phyloP scores from a whole-genome alignment of 2,888 invertebrate genomes.

The Mayetiola destructor region DNA sequence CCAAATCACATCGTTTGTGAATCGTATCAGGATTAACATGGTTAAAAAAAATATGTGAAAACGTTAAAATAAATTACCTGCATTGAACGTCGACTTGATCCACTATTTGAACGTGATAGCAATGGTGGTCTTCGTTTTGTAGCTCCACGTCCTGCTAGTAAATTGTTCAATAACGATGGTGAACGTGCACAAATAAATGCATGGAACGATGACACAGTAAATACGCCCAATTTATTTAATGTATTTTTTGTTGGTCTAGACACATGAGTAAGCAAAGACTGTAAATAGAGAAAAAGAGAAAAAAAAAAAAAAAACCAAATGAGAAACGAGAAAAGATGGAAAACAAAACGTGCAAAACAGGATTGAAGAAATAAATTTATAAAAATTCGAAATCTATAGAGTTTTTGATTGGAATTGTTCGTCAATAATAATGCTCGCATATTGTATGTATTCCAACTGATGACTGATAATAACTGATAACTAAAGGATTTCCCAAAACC shows the following conservation, averaged over 20 bases:
- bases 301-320: neutral
- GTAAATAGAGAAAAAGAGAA: constrained; percentile 32
- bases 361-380: too few species aligned
- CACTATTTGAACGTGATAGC: constrained; percentile 77
- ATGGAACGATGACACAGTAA: constrained; percentile 95
- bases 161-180: constrained; percentile 80
- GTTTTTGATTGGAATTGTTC: too few species aligned
- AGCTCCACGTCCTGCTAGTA: constrained; percentile 78
- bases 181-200: constrained; percentile 94
- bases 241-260: constrained; percentile 90
- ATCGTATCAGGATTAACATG: too few species aligned
- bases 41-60: too few species aligned
- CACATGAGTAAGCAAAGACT: constrained; percentile 90
- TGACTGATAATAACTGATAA: too few species aligned
- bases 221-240: constrained; percentile 87
- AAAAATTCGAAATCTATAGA: too few species aligned
- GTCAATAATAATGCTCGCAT: too few species aligned
- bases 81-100: constrained; percentile 72
- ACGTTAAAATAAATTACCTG: constrained; percentile 42
- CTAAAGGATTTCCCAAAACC: too few species aligned
- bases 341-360: too few species aligned
- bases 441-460: too few species aligned
- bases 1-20: too few species aligned
- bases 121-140: constrained; percentile 83
- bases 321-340: neutral